Conservation (phyloP, 2,113 vertebrate species). For the Pteruthius melanotis region DNA sequence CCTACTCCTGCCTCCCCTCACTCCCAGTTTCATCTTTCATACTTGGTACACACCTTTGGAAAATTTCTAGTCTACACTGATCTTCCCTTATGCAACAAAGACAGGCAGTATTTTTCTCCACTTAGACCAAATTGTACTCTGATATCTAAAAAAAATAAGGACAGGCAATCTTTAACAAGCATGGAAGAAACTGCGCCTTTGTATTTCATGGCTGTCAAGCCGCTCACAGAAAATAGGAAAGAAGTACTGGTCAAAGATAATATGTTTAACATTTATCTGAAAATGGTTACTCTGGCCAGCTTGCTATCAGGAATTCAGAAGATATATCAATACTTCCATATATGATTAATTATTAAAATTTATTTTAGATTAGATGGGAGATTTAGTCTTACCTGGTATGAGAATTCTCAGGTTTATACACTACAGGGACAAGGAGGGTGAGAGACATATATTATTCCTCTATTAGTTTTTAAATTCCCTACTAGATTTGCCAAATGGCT, state of each 20-base stretch:
- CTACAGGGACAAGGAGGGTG: background rate
- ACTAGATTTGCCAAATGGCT: background rate
- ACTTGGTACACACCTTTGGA: background rate
- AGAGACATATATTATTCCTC: background rate
- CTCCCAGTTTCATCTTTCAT: background rate
- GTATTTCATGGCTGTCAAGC: background rate
- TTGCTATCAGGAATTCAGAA: background rate
- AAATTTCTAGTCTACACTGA: background rate
- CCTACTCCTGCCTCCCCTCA: fast-evolving
- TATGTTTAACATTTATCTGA: background rate
- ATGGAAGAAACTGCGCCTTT: background rate
- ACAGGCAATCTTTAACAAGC: background rate
- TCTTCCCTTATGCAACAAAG: background rate
- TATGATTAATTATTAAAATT: background rate
- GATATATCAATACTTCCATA: background rate
- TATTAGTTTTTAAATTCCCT: background rate
- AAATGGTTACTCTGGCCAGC: background rate
- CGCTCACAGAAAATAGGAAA: background rate
- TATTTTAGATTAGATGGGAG: background rate
- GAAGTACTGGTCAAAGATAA: background rate
- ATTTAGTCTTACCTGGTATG: background rate
- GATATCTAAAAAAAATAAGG: background rate
- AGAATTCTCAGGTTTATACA: background rate
- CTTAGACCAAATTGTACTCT: background rate
- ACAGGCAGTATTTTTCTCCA: background rate